Evolutionary conservation across 2,888 invertebrate genomes (phyloP), one percentile per base, ranked within the genome.

Genomic region (Tetheella fluctuosa): DNA sequence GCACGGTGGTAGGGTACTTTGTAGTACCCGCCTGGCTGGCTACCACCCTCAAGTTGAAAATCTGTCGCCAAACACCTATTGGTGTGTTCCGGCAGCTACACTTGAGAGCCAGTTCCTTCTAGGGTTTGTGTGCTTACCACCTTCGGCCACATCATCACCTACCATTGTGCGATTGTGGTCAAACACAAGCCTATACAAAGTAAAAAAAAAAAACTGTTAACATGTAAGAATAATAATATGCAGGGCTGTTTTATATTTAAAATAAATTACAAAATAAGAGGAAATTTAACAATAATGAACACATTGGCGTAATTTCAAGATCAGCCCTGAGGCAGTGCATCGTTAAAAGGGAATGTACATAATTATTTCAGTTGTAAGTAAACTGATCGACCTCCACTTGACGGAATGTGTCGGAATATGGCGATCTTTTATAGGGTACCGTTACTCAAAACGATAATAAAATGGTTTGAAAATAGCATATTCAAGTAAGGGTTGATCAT

Each of bases 331-430:
- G 67, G 63, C 58, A 58, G 48, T 57, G 54, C 57, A 59, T 64
- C 55, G 10, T 23, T 28, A 59, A 59, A 61, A 62, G 62, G 62
- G 57, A 63, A 54, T 55, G 59, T 48, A n/a, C n/a, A n/a, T n/a
- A 63, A 65, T 66, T 61, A 61, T 54, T 64, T 55, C 52, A 48
- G 56, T 58, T 57, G 58, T 20, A 52, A 61, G 55, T 17, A 17
- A 17, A 15, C 20, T 37, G 28, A 23, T 20, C 53, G 64, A 64
- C 67, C 65, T 62, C 62, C 28, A 20, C 23, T 55, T 60, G 57
- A 37, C 57, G 54, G n/a, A 39, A n/a, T 39, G 39, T 37, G 17
- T 23, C 39, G 52, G 54, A 54, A 59, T 64, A 64, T 65, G 60
- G 23, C 34, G 28, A 54, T 25, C 48, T 42, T 59, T 13, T 62